Evolutionary conservation across 2,113 vertebrate genomes (phyloP), one percentile per base, ranked within the genome.

Genomic region (Bufo gargarizans): DNA sequence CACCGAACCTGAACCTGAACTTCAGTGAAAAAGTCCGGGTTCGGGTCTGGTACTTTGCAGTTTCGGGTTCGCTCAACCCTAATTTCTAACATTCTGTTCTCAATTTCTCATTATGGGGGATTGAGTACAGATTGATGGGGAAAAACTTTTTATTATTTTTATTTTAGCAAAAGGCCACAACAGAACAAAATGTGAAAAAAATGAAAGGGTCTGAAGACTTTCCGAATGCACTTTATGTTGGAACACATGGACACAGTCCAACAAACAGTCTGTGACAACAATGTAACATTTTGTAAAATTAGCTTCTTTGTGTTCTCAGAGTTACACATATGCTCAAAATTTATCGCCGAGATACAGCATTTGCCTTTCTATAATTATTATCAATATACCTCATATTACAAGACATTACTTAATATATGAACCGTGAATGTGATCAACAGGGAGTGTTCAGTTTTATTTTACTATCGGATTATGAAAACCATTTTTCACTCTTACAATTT

Each of bases 401-500:
- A 84, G 58, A 84, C 82, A 78, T 84, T 89, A 89, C 84, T 89
- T 89, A 84, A 89, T 78, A 84, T 84, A 77, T 84, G 81, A 74
- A 58, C 61, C 22, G 58, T 59, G 79, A 84, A 84, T 19, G 59
- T 77, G 59, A 89, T 84, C 82, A 65, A 89, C 82, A 84, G 76
- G 74, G 87, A 89, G 49, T 6, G 80, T 56, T 84, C 55, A 67
- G 82, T 84, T 89, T 78, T 84, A 84, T 88, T 88, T 83, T 88
- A 88, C 82, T 84, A 78, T 89, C 77, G 16, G 81, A 74, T 89
- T 89, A 89, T 89, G 87, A 89, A 89, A 89, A 84, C 43, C 87
- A 84, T 89, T 89, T 89, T 89, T 89, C 87, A 84, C 71, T 77
- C 82, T 84, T 72, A 65, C 87, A 89, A 84, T 84, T 89, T 89